Evolutionary conservation across 2,797 vertebrate genomes (phyloP).

Genomic region (Moxostoma hubbsi): DNA sequence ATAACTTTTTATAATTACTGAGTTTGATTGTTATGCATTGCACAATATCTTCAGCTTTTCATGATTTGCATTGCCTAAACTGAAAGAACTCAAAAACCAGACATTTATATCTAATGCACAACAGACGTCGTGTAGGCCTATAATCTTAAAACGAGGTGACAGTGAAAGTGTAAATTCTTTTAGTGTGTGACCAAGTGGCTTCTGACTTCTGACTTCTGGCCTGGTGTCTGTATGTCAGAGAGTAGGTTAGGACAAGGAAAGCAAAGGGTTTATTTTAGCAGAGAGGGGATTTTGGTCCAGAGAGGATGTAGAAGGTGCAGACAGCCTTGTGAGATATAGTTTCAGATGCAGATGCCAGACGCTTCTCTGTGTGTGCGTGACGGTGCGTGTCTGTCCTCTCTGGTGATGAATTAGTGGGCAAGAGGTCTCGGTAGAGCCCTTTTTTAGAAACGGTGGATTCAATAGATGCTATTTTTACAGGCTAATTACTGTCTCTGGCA

Average conservation of each 20-base stretch:
- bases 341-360: slow-evolving; percentile 63
- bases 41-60: too few relatives aligned
- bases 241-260: slow-evolving; percentile 43
- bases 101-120: too few relatives aligned
- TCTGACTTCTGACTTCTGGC: not conserved
- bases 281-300: slow-evolving; percentile 62
- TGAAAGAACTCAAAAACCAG: too few relatives aligned
- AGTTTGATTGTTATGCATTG: too few relatives aligned
- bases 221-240: not conserved
- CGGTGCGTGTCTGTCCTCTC: slow-evolving; percentile 32
- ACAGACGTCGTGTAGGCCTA: too few relatives aligned
- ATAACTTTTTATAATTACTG: too few relatives aligned
- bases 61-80: too few relatives aligned
- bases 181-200: not conserved
- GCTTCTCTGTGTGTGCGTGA: slow-evolving; percentile 9
- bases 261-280: slow-evolving; percentile 70
- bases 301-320: slow-evolving; percentile 72
- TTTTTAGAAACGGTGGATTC: slow-evolving; percentile 47
- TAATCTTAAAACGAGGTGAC: too few relatives aligned
- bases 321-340: slow-evolving; percentile 69
- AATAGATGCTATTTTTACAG: slow-evolving; percentile 47
- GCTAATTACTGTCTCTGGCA: slow-evolving; percentile 43
- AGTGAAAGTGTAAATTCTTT: not conserved
- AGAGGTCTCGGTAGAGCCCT: slow-evolving; percentile 41
- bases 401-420: slow-evolving; percentile 37